These are phyloP conservation scores for Myotis daubentonii DNA, from an alignment of 2,797 vertebrate genomes.

Conservation along the genomic window DNA sequence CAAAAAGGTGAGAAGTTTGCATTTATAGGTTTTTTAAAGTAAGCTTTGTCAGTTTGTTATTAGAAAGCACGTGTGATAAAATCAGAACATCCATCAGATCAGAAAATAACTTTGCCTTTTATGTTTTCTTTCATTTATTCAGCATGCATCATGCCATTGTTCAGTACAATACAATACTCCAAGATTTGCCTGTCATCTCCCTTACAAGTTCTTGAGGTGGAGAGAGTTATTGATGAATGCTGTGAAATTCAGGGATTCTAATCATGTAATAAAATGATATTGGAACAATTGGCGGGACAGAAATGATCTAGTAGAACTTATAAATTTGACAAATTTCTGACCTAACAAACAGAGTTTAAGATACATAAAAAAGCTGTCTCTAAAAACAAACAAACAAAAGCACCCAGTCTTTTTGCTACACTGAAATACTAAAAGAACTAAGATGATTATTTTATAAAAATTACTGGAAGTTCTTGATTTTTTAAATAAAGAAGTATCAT, in stretches of 20 bases:
- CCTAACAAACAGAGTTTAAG: background rate
- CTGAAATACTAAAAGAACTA: background rate
- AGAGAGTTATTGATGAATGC: background rate
- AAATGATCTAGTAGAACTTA: background rate
- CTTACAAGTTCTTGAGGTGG: background rate
- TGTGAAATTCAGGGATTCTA: background rate
- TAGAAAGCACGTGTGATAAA: background rate
- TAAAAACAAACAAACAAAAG: background rate
- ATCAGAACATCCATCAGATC: background rate
- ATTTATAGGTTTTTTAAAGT: background rate
- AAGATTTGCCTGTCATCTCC: background rate
- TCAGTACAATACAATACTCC: background rate
- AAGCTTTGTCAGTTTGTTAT: background rate
- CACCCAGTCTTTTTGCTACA: background rate
- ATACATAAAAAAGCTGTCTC: background rate
- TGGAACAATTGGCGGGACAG: background rate
- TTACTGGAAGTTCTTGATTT: background rate
- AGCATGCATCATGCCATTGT: background rate
- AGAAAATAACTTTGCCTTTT: background rate
- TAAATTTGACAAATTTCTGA: background rate
- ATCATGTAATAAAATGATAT: background rate
- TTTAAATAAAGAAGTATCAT: background rate
- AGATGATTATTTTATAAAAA: background rate
- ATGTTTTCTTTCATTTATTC: background rate
- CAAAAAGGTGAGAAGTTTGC: background rate